These are phyloP conservation scores for Digitonthophagus gazella DNA, from an alignment of 2,888 invertebrate genomes.

Conservation along the genomic window DNA sequence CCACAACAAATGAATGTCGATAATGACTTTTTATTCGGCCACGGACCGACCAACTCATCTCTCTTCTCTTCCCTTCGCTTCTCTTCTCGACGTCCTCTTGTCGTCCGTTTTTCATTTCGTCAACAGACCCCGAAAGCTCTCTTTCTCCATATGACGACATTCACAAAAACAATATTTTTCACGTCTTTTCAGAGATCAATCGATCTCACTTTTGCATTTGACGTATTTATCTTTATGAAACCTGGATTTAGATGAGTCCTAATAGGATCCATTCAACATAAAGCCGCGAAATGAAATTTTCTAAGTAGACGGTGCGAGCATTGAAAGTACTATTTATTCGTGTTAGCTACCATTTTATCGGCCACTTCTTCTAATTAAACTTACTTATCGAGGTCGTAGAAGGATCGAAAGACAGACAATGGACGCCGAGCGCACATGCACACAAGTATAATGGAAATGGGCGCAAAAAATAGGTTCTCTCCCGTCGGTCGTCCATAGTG, in stretches of 20 bases:
- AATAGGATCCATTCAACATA: too few relatives aligned
- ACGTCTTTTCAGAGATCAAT: too few relatives aligned
- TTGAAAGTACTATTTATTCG: too few relatives aligned
- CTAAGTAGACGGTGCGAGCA: too few relatives aligned
- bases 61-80: too few relatives aligned
- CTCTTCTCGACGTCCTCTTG: neutral
- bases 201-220: too few relatives aligned
- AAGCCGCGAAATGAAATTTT: too few relatives aligned
- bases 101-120: slow-evolving; percentile 9
- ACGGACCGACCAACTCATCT: slow-evolving; percentile 10
- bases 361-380: neutral
- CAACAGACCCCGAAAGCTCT: neutral
- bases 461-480: slow-evolving; percentile 41
- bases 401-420: slow-evolving; percentile 30
- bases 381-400: neutral
- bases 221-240: too few relatives aligned
- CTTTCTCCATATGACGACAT: neutral
- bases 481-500: slow-evolving; percentile 35
- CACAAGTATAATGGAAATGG: slow-evolving; percentile 43
- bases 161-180: neutral
- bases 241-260: too few relatives aligned
- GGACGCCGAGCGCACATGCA: slow-evolving; percentile 31
- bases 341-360: neutral
- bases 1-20: slow-evolving; percentile 43
- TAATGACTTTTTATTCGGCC: slow-evolving; percentile 38